These are phyloP conservation scores for Tetrax tetrax DNA, from an alignment of 2,113 vertebrate species.

Conservation along the genomic window DNA sequence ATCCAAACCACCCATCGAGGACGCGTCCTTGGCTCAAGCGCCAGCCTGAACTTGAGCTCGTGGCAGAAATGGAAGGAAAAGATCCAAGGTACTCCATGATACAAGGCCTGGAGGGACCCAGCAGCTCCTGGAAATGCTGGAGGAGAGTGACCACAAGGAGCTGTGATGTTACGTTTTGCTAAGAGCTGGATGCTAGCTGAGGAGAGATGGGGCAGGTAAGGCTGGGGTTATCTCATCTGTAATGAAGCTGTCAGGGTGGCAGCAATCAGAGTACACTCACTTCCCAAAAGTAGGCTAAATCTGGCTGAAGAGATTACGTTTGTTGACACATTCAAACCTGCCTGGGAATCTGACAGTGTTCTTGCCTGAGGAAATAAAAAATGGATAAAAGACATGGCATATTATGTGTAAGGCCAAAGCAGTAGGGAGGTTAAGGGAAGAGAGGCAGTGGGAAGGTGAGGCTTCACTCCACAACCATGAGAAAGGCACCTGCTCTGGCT, in stretches of 20 bases:
- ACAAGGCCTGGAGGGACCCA: neutral
- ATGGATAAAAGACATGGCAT: neutral
- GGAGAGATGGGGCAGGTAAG: neutral
- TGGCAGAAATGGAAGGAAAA: neutral
- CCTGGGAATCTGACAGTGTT: constrained; percentile 22
- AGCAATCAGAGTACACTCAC: neutral
- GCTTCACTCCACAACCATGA: neutral
- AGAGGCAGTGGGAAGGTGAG: neutral
- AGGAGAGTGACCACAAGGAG: neutral
- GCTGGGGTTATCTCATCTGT: constrained; percentile 5
- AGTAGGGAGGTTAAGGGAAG: neutral
- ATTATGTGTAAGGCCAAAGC: neutral
- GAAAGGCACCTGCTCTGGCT: neutral
- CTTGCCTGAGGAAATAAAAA: constrained; percentile 6
- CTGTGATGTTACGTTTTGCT: neutral
- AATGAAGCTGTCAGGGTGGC: constrained; percentile 50
- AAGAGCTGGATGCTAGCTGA: neutral
- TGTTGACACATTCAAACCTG: constrained; percentile 54
- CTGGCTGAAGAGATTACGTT: constrained; percentile 21
- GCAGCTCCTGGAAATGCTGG: neutral
- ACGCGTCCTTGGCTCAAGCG: fast-evolving
- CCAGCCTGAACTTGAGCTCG: neutral
- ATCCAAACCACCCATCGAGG: neutral
- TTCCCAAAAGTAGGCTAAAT: constrained; percentile 44
- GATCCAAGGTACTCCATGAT: fast-evolving